phyloP scores from a whole-genome alignment of 1,140 invertebrate genomes.

The Plectrocnemia conspersa region DNA sequence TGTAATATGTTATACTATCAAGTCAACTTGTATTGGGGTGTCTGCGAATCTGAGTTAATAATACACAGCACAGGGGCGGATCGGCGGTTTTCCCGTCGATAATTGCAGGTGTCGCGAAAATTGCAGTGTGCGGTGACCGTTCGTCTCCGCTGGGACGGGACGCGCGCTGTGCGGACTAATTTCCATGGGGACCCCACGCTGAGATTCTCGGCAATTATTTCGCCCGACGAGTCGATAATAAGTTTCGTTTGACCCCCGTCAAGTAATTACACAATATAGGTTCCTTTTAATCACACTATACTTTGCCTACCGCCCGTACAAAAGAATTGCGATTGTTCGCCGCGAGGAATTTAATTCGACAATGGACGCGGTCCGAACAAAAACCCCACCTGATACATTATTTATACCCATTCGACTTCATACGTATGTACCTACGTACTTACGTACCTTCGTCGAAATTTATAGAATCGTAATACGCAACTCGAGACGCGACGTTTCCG shows the following conservation, averaged over 20 bases:
- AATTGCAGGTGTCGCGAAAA: background rate
- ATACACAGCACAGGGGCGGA: too few relatives aligned
- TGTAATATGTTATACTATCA: too few relatives aligned
- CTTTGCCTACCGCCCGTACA: constrained; percentile 24
- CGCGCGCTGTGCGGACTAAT: too few relatives aligned
- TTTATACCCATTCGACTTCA: too few relatives aligned
- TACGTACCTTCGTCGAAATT: too few relatives aligned
- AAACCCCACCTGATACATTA: constrained; percentile 4
- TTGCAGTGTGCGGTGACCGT: background rate
- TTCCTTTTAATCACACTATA: constrained; percentile 36
- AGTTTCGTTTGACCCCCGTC: constrained; percentile 25
- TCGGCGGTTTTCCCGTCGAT: too few relatives aligned
- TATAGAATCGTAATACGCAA: too few relatives aligned
- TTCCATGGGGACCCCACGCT: background rate
- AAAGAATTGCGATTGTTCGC: constrained; percentile 27
- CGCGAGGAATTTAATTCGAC: constrained; percentile 30
- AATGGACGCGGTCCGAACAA: constrained; percentile 27
- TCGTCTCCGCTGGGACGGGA: background rate
- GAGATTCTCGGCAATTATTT: constrained; percentile 14
- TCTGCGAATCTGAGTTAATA: too few relatives aligned
- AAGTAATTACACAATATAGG: constrained; percentile 36
- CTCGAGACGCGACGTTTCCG: too few relatives aligned
- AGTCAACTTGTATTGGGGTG: too few relatives aligned
- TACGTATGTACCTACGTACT: too few relatives aligned
- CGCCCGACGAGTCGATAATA: background rate